phyloP scores from a whole-genome alignment of 1,140 invertebrate species.

The Triops longicaudatus region DNA sequence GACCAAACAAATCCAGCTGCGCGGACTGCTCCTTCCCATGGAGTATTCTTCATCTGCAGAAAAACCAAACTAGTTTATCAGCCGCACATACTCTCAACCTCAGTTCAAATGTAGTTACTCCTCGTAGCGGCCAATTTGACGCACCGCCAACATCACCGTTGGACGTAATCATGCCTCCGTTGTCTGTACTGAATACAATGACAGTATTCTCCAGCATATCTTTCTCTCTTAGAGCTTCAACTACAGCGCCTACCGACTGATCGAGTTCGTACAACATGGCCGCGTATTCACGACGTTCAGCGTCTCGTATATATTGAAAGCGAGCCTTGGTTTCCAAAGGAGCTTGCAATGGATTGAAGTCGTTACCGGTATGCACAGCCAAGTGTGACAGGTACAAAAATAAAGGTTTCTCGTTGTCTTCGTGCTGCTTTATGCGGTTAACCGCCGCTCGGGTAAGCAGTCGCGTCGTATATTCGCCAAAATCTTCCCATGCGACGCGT shows the following conservation, averaged over 20 bases:
- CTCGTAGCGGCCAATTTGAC: slow-evolving; percentile 81
- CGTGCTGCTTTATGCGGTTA: slow-evolving; percentile 57
- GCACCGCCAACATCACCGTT: slow-evolving; percentile 79
- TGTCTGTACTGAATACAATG: slow-evolving; percentile 76
- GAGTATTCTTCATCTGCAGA: slow-evolving; percentile 61
- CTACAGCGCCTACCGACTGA: slow-evolving; percentile 69
- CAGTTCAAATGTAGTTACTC: slow-evolving; percentile 46
- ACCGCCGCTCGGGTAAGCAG: slow-evolving; percentile 68
- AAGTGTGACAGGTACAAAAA: slow-evolving; percentile 79
- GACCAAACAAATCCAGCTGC: slow-evolving; percentile 71
- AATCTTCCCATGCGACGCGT: slow-evolving; percentile 59
- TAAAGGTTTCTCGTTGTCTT: slow-evolving; percentile 53
- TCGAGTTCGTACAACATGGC: slow-evolving; percentile 73
- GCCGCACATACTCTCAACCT: neutral
- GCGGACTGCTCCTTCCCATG: slow-evolving; percentile 84
- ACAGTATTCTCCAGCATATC: slow-evolving; percentile 68
- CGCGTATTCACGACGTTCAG: slow-evolving; percentile 63
- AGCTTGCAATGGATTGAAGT: slow-evolving; percentile 67
- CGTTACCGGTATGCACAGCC: slow-evolving; percentile 74
- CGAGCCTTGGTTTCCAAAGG: slow-evolving; percentile 58
- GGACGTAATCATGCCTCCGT: slow-evolving; percentile 70
- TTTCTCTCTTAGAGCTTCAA: slow-evolving; percentile 52
- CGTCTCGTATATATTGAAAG: slow-evolving; percentile 59
- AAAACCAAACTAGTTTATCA: slow-evolving; percentile 33
- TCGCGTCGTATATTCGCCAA: slow-evolving; percentile 76